These are phyloP conservation scores for Sprattus sprattus DNA, from an alignment of 2,113 vertebrate genomes.

Conservation along the genomic window DNA sequence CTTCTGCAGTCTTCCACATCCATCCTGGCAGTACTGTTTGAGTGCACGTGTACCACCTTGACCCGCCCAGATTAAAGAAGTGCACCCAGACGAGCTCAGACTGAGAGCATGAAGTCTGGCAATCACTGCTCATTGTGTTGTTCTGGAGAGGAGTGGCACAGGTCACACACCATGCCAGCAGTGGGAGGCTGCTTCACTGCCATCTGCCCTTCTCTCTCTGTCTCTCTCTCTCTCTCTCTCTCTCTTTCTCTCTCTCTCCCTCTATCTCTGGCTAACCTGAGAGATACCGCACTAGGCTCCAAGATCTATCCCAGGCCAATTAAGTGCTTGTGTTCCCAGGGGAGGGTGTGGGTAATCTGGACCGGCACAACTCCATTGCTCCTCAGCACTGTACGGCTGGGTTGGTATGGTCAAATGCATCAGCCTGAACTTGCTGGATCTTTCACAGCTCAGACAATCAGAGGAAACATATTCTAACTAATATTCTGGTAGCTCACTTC, in stretches of 20 bases:
- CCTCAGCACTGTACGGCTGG: not conserved
- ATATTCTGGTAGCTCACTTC: not conserved
- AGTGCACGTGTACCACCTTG: not conserved
- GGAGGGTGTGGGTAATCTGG: not conserved
- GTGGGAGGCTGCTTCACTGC: constrained; percentile 48
- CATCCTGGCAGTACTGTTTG: constrained; percentile 27
- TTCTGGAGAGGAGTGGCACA: constrained; percentile 53
- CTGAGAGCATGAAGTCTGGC: not conserved
- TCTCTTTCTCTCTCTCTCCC: not conserved
- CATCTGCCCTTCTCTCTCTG: constrained; percentile 54
- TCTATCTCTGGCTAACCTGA: not conserved
- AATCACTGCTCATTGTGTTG: constrained; percentile 54
- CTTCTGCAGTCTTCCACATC: not conserved
- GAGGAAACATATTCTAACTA: not conserved
- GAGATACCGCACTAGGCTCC: not conserved
- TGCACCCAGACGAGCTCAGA: not conserved
- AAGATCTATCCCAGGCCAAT: not conserved
- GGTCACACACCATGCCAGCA: not conserved
- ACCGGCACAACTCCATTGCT: not conserved
- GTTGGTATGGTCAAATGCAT: not conserved
- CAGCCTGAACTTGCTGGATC: not conserved
- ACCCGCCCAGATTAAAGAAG: not conserved
- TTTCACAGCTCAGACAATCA: not conserved
- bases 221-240: not conserved
- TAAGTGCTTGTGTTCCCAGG: not conserved